Evolutionary conservation across 2,113 vertebrate genomes (phyloP), one percentile per base, ranked within the genome.

Genomic region (Synodontis membranacea): DNA sequence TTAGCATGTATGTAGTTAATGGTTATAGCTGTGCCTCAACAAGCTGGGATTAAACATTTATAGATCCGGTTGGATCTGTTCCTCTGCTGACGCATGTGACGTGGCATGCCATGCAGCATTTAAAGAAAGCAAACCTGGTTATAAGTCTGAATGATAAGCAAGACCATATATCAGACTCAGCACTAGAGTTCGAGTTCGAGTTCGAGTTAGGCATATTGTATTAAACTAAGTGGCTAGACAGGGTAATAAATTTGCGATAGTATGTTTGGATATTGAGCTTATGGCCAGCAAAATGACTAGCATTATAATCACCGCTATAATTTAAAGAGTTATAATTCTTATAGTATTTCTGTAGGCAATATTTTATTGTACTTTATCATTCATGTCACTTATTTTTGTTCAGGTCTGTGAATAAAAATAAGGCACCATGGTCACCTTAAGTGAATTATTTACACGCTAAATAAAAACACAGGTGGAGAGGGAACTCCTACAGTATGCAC

Each of bases 11-110:
- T 66, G 42, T 8, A 25, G 64, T 52, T 72, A 70, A 46, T 80
- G 25, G 37, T 66, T 48, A 62, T 75, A 23, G n/a, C n/a, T n/a
- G n/a, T 76, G 56, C 19, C 5, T 31, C 15, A 39, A 31, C 39
- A 64, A 50, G 84, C 56, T 46, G 58, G 37, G 25, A 42, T 44
- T 54, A 68, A 84, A 62, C 70, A 66, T 85, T 85, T 85, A 79
- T 64, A 37, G 66, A 78, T 66, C 74, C 58, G 37, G 84, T 85
- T 78, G 37, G 56, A 46, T 44, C 31, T 52, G 84, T 85, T 85
- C 46, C 6, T 37, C 19, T 79, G 46, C 58, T 25, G 48, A 23
- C 5, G 12, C 50, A 54, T 5, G 76, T 80, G 76, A 56, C 19
- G 37, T 56, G 76, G 15, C 75, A 78, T 11, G n/a, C 74, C 14